Conservation (phyloP, 2,888 invertebrate species). For the Apoderus coryli region DNA sequence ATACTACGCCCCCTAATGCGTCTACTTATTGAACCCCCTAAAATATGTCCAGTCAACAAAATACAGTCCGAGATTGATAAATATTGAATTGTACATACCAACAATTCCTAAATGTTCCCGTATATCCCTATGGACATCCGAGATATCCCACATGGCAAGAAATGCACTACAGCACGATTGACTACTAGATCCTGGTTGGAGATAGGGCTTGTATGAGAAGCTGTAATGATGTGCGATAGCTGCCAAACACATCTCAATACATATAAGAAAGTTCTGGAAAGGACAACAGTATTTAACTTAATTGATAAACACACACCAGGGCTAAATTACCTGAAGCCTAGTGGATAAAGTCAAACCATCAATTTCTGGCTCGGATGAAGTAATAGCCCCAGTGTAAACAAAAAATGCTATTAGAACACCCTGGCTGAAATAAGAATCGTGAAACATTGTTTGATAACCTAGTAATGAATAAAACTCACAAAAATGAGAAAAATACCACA, state of each 20-base stretch:
- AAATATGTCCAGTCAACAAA: constrained; percentile 8
- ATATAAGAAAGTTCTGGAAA: constrained; percentile 82
- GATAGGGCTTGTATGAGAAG: constrained; percentile 84
- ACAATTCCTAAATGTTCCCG: constrained; percentile 87
- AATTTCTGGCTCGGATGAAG: constrained; percentile 12
- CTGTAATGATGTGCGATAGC: constrained; percentile 92
- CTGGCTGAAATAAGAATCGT: constrained; percentile 51
- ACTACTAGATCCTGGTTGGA: constrained; percentile 31
- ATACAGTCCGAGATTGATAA: background rate
- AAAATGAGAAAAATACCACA: constrained; percentile 95
- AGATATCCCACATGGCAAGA: constrained; percentile 91
- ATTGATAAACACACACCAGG: background rate
- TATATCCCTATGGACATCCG: constrained; percentile 85
- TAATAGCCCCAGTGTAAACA: constrained; percentile 40
- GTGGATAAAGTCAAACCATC: constrained; percentile 16
- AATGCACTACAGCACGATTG: constrained; percentile 61
- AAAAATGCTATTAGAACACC: constrained; percentile 77
- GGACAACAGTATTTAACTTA: constrained; percentile 12
- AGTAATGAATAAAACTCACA: constrained; percentile 56
- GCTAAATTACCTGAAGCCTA: constrained; percentile 49
- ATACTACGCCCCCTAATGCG: constrained; percentile 61
- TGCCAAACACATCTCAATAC: constrained; percentile 95
- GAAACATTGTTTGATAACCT: too few relatives aligned
- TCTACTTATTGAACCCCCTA: constrained; percentile 62
- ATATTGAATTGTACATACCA: constrained; percentile 35